These are phyloP conservation scores for Montipora capitata DNA, from an alignment of 92 coral and sea anemone species.

Conservation along the genomic window DNA sequence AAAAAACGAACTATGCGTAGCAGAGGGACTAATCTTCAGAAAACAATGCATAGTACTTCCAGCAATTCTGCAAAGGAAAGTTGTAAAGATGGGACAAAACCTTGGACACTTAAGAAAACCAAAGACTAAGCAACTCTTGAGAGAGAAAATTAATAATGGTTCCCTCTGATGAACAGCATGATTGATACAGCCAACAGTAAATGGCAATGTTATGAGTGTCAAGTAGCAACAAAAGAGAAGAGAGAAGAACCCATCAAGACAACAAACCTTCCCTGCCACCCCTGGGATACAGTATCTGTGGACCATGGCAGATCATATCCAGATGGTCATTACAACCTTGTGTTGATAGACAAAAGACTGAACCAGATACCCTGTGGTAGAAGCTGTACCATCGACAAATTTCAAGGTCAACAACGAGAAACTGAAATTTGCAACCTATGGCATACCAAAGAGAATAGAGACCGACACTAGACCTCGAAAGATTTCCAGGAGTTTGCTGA, in stretches of 20 bases:
- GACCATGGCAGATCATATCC: constrained; percentile 78
- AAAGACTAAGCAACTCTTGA: constrained; percentile 66
- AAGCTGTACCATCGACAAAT: constrained; percentile 30
- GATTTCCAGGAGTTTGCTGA: constrained; percentile 68
- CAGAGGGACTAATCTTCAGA: constrained; percentile 75
- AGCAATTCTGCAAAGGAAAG: constrained; percentile 60
- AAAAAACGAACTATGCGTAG: constrained; percentile 46
- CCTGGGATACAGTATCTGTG: constrained; percentile 67
- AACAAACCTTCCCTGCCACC: background rate
- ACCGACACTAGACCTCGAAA: constrained; percentile 76
- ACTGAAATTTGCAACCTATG: constrained; percentile 67
- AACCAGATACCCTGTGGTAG: constrained; percentile 77
- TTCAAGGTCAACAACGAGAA: constrained; percentile 61
- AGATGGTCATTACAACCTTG: constrained; percentile 74
- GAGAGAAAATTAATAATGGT: constrained; percentile 71
- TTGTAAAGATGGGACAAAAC: constrained; percentile 66
- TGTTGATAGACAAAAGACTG: constrained; percentile 74
- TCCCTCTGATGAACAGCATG: constrained; percentile 74
- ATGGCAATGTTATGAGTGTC: too few species aligned
- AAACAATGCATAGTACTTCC: constrained; percentile 47
- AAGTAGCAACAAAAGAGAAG: background rate
- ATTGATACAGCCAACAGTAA: constrained; percentile 33
- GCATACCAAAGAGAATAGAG: constrained; percentile 73
- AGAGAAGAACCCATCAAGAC: constrained; percentile 65
- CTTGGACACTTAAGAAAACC: constrained; percentile 72